Base-by-base conservation (phyloP, 1,140 invertebrate species). In the Hestina assimilis region DNA sequence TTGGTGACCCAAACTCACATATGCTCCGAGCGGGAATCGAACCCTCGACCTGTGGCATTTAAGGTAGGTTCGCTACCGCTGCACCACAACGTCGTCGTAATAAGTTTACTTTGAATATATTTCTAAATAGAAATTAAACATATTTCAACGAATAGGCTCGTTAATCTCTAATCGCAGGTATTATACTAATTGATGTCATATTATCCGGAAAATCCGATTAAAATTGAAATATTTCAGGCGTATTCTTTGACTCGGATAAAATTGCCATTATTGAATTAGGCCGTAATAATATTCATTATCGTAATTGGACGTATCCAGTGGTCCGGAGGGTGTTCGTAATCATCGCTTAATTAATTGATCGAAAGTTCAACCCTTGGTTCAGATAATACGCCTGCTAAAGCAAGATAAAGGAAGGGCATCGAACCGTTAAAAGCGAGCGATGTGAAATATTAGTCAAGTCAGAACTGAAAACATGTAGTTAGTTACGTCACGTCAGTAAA, bases 341-440 rank as follows among this genome's bases (percentile, higher is more conserved):
- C 75, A 81, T 79, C 72, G 75, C 61, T 69, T 84, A 87, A 87
- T 87, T 87, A 87, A 87, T 87, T 84, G 84, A 87, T 87, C 75
- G 84, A 82, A 83, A 83, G 72, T 82, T 82, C 68, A 82, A 75
- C 76, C 81, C 79, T 77, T 72, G 61, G 75, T 75, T 77, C 80
- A 79, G 79, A 78, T 83, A 82, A 80, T 83, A 78, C 64, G 79
- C 63, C 78, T 85, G 83, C 75, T 81, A 72, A 75, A 74, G 68
- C 59, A 62, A 83, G 83, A 85, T 87, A 87, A 87, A 85, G 76
- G 79, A 71, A 75, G 78, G 66, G 68, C 78, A 76, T 63, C 74
- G 73, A 78, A 64, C 73, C 82, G 82, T 82, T 75, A 76, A 87
- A 87, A 75, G 66, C 74, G 70, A 78, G 70, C 67, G 71, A 79